Evolutionary conservation across 2,888 invertebrate genomes (phyloP), one percentile per base, ranked within the genome.

Genomic region (Prosopocoilus inquinatus): DNA sequence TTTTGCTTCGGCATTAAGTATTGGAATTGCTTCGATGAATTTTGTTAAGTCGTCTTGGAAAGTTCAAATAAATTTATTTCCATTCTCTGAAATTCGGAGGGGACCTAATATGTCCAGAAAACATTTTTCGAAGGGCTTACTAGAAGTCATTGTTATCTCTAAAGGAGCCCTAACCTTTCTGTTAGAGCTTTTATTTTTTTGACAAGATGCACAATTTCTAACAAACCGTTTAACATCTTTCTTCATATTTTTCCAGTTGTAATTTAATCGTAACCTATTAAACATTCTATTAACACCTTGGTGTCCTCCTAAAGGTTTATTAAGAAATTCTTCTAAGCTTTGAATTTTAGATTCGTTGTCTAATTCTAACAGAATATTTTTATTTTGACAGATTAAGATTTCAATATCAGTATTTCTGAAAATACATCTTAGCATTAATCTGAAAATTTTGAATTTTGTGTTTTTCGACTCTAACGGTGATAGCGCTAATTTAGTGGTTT

Each of bases 31-130:
- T 47, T 62, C 60, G 5, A 65, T 66, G 55, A 62, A 71, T 64
- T 72, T 72, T 1, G 70, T 69, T 13, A 71, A 49, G 54, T 70
- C 69, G 52, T 72, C 71, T 61, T 70, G 67, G 48, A 63, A 53
- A 11, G 64, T 70, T 20, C 70, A 35, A 15, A 67, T 60, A 52
- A 60, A 70, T 54, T 50, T 60, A 57, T 69, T 67, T 11, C 61
- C 64, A 44, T 62, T 53, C 55, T 63, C 56, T 2, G 62, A 64
- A 11, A 59, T 35, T 9, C 64, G 66, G 50, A 70, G 48, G 1
- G 70, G 69, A 46, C 69, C 69, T 13, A 70, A 65, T 11, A 71
- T 63, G 50, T 71, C 69, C 15, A 72, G n/a, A 15, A 61, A 51
- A 50, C 70, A 47, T 55, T 63, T 59, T 60, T 73, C 64, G 50